Conservation (phyloP, 2,113 vertebrate species). For the Maccullochella peelii region DNA sequence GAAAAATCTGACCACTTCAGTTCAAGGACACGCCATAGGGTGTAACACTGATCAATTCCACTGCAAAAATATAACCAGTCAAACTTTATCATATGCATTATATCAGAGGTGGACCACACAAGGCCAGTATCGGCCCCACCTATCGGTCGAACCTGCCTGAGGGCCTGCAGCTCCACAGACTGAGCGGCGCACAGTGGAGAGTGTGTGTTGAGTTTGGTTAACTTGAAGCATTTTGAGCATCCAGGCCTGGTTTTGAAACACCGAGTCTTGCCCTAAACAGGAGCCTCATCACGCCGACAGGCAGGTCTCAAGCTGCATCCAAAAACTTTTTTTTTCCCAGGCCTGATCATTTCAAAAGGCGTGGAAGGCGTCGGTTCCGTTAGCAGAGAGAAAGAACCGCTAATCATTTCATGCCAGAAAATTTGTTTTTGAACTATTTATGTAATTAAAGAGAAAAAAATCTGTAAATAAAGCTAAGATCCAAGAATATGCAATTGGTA, state of each 20-base stretch:
- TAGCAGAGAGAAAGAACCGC: slow-evolving; percentile 48
- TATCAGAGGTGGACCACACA: slow-evolving; percentile 36
- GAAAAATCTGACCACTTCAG: background rate
- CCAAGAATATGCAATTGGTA: slow-evolving; percentile 99
- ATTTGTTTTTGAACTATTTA: slow-evolving; percentile 93
- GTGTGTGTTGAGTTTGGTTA: slow-evolving; percentile 42
- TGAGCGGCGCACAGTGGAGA: background rate
- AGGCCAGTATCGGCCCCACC: slow-evolving; percentile 20
- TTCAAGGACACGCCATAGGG: background rate
- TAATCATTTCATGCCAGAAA: slow-evolving; percentile 81
- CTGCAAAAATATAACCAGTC: background rate
- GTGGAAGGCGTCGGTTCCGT: slow-evolving; percentile 63
- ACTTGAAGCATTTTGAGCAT: slow-evolving; percentile 62
- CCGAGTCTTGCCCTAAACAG: slow-evolving; percentile 31
- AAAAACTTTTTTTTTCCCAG: slow-evolving; percentile 38
- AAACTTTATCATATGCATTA: slow-evolving; percentile 1
- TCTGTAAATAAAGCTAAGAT: slow-evolving; percentile 99
- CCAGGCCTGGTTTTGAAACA: slow-evolving; percentile 5
- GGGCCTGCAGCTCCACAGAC: slow-evolving; percentile 41
- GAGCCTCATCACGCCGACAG: slow-evolving; percentile 38
- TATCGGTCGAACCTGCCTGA: slow-evolving; percentile 37
- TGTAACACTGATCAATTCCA: slow-evolving; percentile 4
- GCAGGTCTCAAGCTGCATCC: slow-evolving; percentile 75
- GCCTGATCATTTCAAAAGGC: slow-evolving; percentile 78
- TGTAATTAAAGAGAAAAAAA: slow-evolving; percentile 96